Evolutionary conservation across 2,113 vertebrate species (phyloP).

Genomic region (Meriones unguiculatus): DNA sequence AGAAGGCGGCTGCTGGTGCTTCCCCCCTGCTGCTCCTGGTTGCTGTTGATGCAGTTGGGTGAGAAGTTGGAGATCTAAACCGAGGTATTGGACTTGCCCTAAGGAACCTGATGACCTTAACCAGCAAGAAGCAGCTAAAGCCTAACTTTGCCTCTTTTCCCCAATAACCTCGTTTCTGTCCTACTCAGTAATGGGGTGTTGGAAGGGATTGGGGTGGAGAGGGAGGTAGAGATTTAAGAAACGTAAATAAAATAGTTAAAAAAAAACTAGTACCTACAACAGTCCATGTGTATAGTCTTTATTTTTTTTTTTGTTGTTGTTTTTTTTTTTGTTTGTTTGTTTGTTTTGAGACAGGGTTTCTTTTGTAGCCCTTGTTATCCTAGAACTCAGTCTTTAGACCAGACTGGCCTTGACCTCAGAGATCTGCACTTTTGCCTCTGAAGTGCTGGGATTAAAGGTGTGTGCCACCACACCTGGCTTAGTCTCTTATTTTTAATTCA

Average conservation of each 20-base stretch:
- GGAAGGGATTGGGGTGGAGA: too few species aligned
- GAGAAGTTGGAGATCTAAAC: too few species aligned
- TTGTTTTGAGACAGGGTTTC: background rate
- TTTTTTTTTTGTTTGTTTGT: background rate
- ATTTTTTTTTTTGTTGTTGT: background rate
- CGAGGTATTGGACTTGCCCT: too few species aligned
- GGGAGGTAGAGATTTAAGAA: too few species aligned
- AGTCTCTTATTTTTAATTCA: constrained; percentile 4
- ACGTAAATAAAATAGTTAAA: too few species aligned
- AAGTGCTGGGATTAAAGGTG: background rate
- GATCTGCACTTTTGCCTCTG: background rate
- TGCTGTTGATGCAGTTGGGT: too few species aligned
- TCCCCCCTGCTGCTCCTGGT: too few species aligned
- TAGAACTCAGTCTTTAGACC: background rate
- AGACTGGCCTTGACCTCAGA: background rate
- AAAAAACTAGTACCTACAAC: background rate
- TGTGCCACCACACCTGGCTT: background rate
- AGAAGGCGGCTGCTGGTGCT: too few species aligned
- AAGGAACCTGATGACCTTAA: too few species aligned
- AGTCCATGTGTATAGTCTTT: background rate
- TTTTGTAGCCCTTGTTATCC: background rate
- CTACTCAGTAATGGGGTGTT: too few species aligned
- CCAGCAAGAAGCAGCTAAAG: background rate
- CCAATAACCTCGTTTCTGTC: too few species aligned
- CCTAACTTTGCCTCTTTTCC: too few species aligned